Conservation (phyloP, 2,888 invertebrate species). For the Elegia similella region DNA sequence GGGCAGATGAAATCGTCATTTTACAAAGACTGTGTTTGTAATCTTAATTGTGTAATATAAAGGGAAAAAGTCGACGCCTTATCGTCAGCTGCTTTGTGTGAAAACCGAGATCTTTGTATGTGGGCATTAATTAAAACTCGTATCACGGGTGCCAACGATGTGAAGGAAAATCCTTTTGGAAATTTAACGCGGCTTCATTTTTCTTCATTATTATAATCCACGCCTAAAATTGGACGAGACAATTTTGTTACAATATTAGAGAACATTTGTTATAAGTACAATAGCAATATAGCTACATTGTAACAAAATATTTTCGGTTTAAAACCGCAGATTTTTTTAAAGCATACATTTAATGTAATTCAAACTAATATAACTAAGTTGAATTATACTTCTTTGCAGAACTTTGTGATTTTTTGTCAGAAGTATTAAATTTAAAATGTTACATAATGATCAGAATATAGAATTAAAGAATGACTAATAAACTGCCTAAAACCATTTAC, state of each 20-base stretch:
- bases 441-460: too few species aligned
- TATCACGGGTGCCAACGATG: not conserved
- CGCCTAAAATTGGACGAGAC: not conserved
- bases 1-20: not conserved
- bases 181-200: not conserved
- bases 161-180: not conserved
- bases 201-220: not conserved
- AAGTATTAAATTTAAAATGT: too few species aligned
- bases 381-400: too few species aligned
- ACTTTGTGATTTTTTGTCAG: too few species aligned
- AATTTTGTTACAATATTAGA: not conserved
- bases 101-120: not conserved
- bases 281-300: too few species aligned
- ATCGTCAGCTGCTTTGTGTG: conserved; percentile 7
- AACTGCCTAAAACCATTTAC: too few species aligned
- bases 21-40: conserved; percentile 4
- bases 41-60: conserved; percentile 12
- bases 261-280: not conserved
- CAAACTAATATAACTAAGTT: too few species aligned
- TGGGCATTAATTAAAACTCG: conserved; percentile 9
- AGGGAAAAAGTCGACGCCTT: conserved; percentile 12
- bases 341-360: too few species aligned
- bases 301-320: too few species aligned
- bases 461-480: too few species aligned
- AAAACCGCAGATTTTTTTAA: too few species aligned